Conservation (phyloP, 2,797 vertebrate species). For the Crax fasciolata region DNA sequence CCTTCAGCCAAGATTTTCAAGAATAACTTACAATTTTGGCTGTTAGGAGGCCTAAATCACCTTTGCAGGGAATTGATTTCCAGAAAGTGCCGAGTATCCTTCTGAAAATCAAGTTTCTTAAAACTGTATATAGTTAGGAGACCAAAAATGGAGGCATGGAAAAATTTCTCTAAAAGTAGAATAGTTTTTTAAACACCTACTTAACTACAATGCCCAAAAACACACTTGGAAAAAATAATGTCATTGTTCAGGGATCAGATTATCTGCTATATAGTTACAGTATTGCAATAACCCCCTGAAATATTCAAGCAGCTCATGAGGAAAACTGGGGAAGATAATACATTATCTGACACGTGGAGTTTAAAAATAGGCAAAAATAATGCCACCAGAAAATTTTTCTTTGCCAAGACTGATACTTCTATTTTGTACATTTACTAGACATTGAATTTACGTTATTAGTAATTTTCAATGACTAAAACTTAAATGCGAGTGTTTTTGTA, state of each 20-base stretch:
- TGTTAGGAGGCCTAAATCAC: not conserved
- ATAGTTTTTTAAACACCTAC: not conserved
- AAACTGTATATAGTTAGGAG: not conserved
- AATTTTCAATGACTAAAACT: not conserved
- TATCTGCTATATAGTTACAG: not conserved
- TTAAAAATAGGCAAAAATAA: slow-evolving; percentile 47
- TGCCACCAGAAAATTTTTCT: not conserved
- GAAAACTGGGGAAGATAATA: slow-evolving; percentile 23
- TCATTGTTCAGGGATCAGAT: not conserved
- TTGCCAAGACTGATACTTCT: not conserved
- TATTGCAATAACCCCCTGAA: not conserved
- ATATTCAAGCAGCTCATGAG: not conserved
- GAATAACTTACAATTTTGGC: slow-evolving; percentile 36
- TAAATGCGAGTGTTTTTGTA: not conserved
- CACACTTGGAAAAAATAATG: not conserved
- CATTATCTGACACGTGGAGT: slow-evolving; percentile 17
- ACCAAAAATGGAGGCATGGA: not conserved
- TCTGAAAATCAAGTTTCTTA: slow-evolving; percentile 16
- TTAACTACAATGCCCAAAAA: not conserved
- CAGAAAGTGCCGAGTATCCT: not conserved
- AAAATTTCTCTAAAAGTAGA: slow-evolving; percentile 5
- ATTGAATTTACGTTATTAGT: not conserved
- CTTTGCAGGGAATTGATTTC: not conserved
- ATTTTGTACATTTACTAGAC: not conserved
- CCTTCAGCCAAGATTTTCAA: slow-evolving; percentile 44